Base-by-base conservation (phyloP, 2,797 vertebrate species). In the Chaenodraco wilsoni region DNA sequence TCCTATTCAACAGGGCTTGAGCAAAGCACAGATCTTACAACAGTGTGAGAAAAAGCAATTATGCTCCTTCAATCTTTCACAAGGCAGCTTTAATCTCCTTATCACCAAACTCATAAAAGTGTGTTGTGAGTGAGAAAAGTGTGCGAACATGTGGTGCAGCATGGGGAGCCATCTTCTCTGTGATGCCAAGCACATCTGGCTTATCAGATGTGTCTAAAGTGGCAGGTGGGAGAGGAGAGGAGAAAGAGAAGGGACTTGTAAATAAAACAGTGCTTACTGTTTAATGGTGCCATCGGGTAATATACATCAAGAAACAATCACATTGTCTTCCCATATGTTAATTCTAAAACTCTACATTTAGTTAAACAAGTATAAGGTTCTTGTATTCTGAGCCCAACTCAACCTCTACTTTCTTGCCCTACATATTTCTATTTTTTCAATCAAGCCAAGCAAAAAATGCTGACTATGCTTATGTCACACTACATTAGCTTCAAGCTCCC, bases 81-180 rank as follows among this genome's bases (percentile, higher is more conserved):
- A 68, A 87, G 65, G 60, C 74, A 83, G 68, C 68, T 56, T 69
- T 90, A 89, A 87, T 91, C 88, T 84, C 72, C 72, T 86, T 70
- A 88, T 83, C 78, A 23, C 16, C 73, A 69, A 78, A 88, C 74
- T 87, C 75, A 74, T 80, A 84, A 78, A 87, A 83, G 55, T 52
- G 63, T 33, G n/a, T 33, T 45, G 55, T 1, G 31, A 77, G 55
- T 52, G 21, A 33, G 23, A 70, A 78, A 84, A 66, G 74, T 64
- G 61, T 49, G 52, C 9, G 15, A 62, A 70, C 75, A 68, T n/a
- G 68, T 56, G 78, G 67, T 21, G 80, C 72, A 48, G 71, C 68
- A 11, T 2, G 3, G 49, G 65, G 58, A 74, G 67, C 69, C 72
- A 70, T 78, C 61, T 75, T 72, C 43, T 62, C 43, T 45, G 61